These are phyloP conservation scores for Danionella dracula DNA, from an alignment of 2,797 vertebrate species.

Conservation along the genomic window DNA sequence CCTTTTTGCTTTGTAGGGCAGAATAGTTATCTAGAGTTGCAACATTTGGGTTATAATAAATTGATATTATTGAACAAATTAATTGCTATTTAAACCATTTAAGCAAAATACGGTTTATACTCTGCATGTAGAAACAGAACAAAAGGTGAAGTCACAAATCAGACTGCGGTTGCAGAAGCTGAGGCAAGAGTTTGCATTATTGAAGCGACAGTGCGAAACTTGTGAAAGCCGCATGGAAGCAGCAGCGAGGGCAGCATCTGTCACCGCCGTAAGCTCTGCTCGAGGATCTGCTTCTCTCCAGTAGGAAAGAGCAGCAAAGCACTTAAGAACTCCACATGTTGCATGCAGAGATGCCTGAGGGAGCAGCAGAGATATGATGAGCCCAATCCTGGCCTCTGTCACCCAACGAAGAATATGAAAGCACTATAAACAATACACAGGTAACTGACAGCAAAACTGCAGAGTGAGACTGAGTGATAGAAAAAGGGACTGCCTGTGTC, in stretches of 20 bases:
- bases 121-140: not conserved
- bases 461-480: not conserved
- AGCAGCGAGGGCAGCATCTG: conserved; percentile 44
- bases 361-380: conserved; percentile 45
- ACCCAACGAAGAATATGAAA: conserved; percentile 40
- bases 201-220: conserved; percentile 56
- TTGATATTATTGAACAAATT: no score
- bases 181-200: conserved; percentile 31
- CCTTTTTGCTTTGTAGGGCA: no score
- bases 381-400: conserved; percentile 19
- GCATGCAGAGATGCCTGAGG: conserved; percentile 54
- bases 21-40: no score
- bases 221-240: conserved; percentile 54
- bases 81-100: no score
- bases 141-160: conserved; percentile 1
- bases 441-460: conserved; percentile 11
- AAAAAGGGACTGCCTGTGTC: not conserved
- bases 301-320: conserved; percentile 54
- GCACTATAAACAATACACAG: conserved; percentile 35
- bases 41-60: no score
- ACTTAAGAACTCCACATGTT: conserved; percentile 58
- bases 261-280: conserved; percentile 56
- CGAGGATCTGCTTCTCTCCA: conserved; percentile 60
- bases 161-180: conserved; percentile 21
- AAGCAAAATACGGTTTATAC: no score